Conservation (phyloP, 2,113 vertebrate genomes). For the Ramphastos sulfuratus region DNA sequence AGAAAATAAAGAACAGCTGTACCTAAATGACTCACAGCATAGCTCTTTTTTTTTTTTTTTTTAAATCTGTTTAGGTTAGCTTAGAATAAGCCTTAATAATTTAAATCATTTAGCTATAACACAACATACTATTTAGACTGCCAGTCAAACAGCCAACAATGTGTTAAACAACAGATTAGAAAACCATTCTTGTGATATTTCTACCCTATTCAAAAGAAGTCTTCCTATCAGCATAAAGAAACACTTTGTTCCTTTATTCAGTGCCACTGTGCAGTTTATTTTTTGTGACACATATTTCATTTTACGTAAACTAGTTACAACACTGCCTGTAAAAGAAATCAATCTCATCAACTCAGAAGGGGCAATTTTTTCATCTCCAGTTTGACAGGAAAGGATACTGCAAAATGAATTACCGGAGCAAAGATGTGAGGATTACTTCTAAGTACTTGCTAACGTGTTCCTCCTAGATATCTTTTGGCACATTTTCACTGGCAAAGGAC, state of each 20-base stretch:
- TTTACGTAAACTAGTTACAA: conserved; percentile 47
- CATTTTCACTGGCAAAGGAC: background rate
- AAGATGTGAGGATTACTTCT: conserved; percentile 39
- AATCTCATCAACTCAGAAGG: conserved; percentile 38
- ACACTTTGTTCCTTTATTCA: background rate
- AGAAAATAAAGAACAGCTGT: background rate
- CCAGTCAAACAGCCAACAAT: background rate
- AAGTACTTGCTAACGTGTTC: conserved; percentile 45
- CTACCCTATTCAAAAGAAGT: background rate
- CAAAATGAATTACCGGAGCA: conserved; percentile 43
- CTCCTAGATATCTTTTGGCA: conserved; percentile 29
- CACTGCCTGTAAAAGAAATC: conserved; percentile 44
- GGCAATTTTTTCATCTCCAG: conserved; percentile 46
- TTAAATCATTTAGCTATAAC: background rate
- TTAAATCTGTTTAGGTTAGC: background rate
- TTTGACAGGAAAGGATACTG: conserved; percentile 45
- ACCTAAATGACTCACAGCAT: background rate
- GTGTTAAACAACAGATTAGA: background rate
- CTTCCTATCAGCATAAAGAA: conserved; percentile 10
- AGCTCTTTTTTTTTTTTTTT: background rate
- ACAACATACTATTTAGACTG: background rate
- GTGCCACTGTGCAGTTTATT: conserved; percentile 3
- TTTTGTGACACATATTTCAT: conserved; percentile 47
- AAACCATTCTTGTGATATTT: background rate
- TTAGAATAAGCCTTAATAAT: background rate